A percentile compares a stretch with the other conserved stretches of the same genome.
phyloP scores from a whole-genome alignment of 2,797 vertebrate genomes.

The Takifugu ocellatus region DNA sequence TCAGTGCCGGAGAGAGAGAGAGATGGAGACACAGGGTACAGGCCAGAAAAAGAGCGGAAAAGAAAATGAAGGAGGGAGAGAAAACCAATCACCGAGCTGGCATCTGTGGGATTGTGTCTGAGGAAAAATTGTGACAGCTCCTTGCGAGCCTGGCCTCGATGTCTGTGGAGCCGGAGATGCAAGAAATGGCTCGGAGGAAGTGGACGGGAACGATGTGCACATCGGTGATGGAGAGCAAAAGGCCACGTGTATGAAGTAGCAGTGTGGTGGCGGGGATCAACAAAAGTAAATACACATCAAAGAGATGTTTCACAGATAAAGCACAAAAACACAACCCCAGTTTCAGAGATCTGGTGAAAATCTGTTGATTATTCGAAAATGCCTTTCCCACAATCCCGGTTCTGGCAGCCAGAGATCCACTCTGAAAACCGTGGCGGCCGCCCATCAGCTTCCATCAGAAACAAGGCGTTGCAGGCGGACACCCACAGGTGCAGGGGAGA shows the following conservation, averaged over 20 bases:
- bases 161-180: slow-evolving; percentile 20
- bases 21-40: slow-evolving; percentile 29
- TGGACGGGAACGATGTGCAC: slow-evolving; percentile 5
- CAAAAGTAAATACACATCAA: slow-evolving; percentile 4
- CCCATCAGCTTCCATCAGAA: slow-evolving; percentile 24
- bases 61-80: slow-evolving; percentile 10
- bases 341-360: background rate
- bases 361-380: background rate
- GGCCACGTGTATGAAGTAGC: slow-evolving; percentile 4
- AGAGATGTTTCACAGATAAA: slow-evolving; percentile 1
- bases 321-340: slow-evolving; percentile 1
- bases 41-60: slow-evolving; percentile 28
- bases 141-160: slow-evolving; percentile 16
- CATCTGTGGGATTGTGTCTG: slow-evolving; percentile 29
- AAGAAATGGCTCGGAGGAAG: slow-evolving; percentile 23
- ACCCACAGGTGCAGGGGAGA: slow-evolving; percentile 1
- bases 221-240: slow-evolving; percentile 20
- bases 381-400: background rate
- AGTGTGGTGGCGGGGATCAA: background rate
- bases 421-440: background rate
- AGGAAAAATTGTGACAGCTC: slow-evolving; percentile 19
- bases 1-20: slow-evolving; percentile 51
- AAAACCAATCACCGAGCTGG: slow-evolving; percentile 3
- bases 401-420: background rate
- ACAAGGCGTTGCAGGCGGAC: slow-evolving; percentile 24